phyloP scores from a whole-genome alignment of 2,888 invertebrate genomes.

The Spodoptera picta region DNA sequence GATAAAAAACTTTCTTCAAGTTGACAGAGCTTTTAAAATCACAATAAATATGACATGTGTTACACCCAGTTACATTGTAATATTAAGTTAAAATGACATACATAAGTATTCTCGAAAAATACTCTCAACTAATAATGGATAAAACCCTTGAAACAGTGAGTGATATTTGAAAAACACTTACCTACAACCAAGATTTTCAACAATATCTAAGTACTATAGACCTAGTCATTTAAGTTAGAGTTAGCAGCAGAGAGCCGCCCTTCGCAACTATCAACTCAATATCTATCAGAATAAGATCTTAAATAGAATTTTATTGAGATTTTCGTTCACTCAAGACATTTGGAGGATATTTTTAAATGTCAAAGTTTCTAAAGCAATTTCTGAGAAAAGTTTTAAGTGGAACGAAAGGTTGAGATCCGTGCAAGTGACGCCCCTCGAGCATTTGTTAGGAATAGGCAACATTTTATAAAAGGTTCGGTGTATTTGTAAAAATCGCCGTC shows the following conservation, averaged over 20 bases:
- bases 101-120: background rate
- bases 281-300: slow-evolving; percentile 23
- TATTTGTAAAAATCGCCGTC: slow-evolving; percentile 48
- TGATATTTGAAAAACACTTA: slow-evolving; percentile 12
- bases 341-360: slow-evolving; percentile 54
- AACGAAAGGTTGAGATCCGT: slow-evolving; percentile 48
- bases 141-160: background rate
- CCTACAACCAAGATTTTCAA: slow-evolving; percentile 7
- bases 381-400: slow-evolving; percentile 55
- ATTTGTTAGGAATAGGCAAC: slow-evolving; percentile 51
- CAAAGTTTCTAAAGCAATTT: slow-evolving; percentile 56
- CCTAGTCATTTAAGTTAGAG: slow-evolving; percentile 14
- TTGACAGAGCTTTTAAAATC: background rate
- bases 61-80: background rate
- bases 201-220: slow-evolving; percentile 11
- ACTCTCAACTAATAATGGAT: slow-evolving; percentile 6
- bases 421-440: slow-evolving; percentile 53
- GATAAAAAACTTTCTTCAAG: too few species aligned
- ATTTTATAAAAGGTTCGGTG: slow-evolving; percentile 50
- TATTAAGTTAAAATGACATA: too few species aligned
- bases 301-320: slow-evolving; percentile 50
- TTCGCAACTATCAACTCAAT: slow-evolving; percentile 19
- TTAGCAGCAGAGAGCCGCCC: slow-evolving; percentile 6
- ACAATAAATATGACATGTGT: background rate
- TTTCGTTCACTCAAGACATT: slow-evolving; percentile 37